These are phyloP conservation scores for Pentamera pediparva DNA, from an alignment of 53 echinoderm and acorn worm species.

Conservation along the genomic window DNA sequence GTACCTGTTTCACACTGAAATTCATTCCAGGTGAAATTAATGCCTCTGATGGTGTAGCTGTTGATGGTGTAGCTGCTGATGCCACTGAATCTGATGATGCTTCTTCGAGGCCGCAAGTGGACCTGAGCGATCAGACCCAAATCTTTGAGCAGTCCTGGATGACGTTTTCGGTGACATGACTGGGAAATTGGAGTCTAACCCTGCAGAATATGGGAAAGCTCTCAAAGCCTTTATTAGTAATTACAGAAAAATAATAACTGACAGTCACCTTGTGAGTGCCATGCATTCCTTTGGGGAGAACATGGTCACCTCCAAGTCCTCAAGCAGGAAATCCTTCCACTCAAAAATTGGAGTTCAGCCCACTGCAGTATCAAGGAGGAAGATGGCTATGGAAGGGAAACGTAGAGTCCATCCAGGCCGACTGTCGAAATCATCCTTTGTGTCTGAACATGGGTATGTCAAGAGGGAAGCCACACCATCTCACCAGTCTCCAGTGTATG, in stretches of 20 bases:
- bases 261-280: not conserved
- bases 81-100: no score
- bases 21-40: no score
- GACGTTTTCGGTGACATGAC: no score
- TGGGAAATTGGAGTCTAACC: not conserved
- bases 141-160: not conserved
- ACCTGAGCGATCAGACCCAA: not conserved
- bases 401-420: not conserved
- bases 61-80: no score
- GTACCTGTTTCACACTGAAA: no score
- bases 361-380: not conserved
- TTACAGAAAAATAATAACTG: not conserved
- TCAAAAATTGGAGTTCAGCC: not conserved
- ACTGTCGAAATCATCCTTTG: not conserved
- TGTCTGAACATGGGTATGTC: not conserved
- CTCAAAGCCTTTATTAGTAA: not conserved
- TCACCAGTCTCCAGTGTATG: no score
- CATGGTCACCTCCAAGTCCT: not conserved
- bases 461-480: not conserved
- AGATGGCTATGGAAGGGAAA: not conserved
- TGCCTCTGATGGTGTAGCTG: no score
- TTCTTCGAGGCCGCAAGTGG: no score
- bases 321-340: not conserved
- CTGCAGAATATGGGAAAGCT: not conserved
- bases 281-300: not conserved